These are phyloP conservation scores for Pterostichus madidus DNA, from an alignment of 2,888 invertebrate genomes.

Conservation along the genomic window DNA sequence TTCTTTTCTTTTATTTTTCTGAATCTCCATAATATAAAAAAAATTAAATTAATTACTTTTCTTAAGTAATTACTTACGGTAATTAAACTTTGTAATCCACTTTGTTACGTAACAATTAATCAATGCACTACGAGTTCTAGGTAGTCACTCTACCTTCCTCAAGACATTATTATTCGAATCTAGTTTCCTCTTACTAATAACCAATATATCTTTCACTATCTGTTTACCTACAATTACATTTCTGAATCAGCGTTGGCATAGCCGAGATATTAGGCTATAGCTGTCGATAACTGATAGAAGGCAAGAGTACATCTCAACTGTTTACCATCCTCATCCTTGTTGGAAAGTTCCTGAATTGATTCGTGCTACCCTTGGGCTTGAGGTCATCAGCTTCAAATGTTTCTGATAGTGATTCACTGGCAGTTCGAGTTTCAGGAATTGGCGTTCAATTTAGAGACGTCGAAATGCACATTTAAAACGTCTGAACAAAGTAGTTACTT, in stretches of 20 bases:
- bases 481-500: too few relatives aligned
- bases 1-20: too few relatives aligned
- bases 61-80: too few relatives aligned
- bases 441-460: too few relatives aligned
- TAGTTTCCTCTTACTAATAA: neutral
- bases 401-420: conserved; percentile 1
- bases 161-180: neutral
- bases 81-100: too few relatives aligned
- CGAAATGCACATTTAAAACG: too few relatives aligned
- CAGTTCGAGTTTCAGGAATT: too few relatives aligned
- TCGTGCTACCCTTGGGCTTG: conserved; percentile 9
- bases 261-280: neutral
- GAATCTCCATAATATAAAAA: too few relatives aligned
- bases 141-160: neutral
- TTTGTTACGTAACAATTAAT: too few relatives aligned
- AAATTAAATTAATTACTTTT: too few relatives aligned
- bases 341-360: conserved; percentile 23
- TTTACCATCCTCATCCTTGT: neutral
- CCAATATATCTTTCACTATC: conserved; percentile 7
- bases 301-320: neutral
- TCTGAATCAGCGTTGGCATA: neutral
- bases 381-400: conserved; percentile 17
- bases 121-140: too few relatives aligned
- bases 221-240: neutral
- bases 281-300: conserved; percentile 7